These are phyloP conservation scores for Protodeltote pygarga DNA, from an alignment of 2,888 invertebrate genomes.

Conservation along the genomic window DNA sequence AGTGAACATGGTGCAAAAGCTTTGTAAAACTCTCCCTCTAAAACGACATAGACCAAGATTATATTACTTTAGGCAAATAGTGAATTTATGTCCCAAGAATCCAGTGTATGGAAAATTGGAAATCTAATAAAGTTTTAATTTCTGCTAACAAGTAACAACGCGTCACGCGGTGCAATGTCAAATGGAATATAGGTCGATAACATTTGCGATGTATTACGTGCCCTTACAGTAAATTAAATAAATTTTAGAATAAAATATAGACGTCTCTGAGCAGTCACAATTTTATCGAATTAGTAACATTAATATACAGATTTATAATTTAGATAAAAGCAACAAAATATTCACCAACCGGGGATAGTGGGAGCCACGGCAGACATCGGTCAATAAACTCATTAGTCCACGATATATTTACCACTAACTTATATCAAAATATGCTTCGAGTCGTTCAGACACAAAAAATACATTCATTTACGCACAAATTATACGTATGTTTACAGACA, in stretches of 20 bases:
- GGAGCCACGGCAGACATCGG: constrained; percentile 87
- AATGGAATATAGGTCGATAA: constrained; percentile 78
- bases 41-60: too few relatives aligned
- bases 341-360: constrained; percentile 84
- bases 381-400: constrained; percentile 85
- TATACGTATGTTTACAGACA: constrained; percentile 78
- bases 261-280: too few relatives aligned
- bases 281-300: too few relatives aligned
- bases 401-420: constrained; percentile 68
- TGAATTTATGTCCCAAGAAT: too few relatives aligned
- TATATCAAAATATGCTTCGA: constrained; percentile 55
- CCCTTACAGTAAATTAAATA: not conserved
- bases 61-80: too few relatives aligned
- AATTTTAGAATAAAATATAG: not conserved
- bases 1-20: too few relatives aligned
- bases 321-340: constrained; percentile 18
- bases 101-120: too few relatives aligned
- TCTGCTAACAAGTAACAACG: constrained; percentile 64
- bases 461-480: constrained; percentile 51
- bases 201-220: constrained; percentile 17
- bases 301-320: too few relatives aligned
- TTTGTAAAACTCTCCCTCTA: too few relatives aligned
- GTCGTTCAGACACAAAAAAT: constrained; percentile 41
- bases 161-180: constrained; percentile 83
- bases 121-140: constrained; percentile 18